Conservation (phyloP, 2,113 vertebrate species). For the Camelus bactrianus region DNA sequence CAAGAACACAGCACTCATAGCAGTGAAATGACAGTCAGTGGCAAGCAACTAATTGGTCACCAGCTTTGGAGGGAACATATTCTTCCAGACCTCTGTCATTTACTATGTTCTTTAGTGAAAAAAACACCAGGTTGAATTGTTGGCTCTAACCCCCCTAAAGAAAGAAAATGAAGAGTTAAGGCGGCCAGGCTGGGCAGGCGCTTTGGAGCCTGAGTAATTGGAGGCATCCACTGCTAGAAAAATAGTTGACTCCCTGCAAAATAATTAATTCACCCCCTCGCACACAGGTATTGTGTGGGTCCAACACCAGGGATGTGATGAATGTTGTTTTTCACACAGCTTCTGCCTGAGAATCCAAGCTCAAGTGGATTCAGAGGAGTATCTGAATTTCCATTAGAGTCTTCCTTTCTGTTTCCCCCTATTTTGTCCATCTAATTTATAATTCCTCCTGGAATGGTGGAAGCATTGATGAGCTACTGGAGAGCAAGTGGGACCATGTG, state of each 20-base stretch:
- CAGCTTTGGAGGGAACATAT: slow-evolving; percentile 38
- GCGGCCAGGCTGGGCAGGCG: background rate
- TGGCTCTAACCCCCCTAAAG: slow-evolving; percentile 36
- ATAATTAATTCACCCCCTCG: background rate
- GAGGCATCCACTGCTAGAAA: slow-evolving; percentile 10
- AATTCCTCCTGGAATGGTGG: slow-evolving; percentile 18
- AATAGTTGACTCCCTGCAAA: background rate
- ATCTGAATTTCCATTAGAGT: background rate
- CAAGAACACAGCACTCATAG: slow-evolving; percentile 25
- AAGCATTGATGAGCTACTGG: background rate
- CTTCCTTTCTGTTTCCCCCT: too few species aligned
- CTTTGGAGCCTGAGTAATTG: background rate
- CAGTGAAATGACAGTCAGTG: slow-evolving; percentile 47
- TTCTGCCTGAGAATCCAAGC: background rate
- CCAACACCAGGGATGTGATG: background rate
- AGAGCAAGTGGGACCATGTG: background rate
- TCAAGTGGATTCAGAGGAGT: background rate
- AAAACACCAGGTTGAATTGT: slow-evolving; percentile 21
- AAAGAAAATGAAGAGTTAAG: background rate
- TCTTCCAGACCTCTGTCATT: slow-evolving; percentile 71
- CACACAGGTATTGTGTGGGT: background rate
- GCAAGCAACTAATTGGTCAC: slow-evolving; percentile 54
- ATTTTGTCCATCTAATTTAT: background rate
- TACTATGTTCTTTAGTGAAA: slow-evolving; percentile 63
- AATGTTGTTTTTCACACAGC: background rate